Percentiles rank a stretch among this genome's conserved stretches.
Conservation (phyloP, 2,888 invertebrate species). For the Caenorhabditis uteleia region DNA sequence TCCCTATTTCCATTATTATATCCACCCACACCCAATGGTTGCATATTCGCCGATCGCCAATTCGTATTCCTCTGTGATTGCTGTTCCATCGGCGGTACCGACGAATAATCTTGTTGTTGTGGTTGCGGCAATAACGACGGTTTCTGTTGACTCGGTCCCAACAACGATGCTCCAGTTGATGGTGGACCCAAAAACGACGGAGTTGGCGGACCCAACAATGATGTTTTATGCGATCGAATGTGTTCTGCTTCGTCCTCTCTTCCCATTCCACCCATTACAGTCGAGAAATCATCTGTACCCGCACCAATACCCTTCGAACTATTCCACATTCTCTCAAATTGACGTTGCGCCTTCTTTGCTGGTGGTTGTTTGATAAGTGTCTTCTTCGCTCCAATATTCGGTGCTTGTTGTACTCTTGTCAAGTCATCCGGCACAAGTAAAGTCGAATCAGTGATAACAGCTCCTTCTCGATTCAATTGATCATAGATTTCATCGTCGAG, state of each 20-base stretch:
- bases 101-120: not conserved
- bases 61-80: no score
- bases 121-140: slow-evolving; percentile 15
- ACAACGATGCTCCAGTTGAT: slow-evolving; percentile 24
- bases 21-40: no score
- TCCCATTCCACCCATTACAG: slow-evolving; percentile 35
- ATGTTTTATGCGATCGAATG: not conserved
- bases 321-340: slow-evolving; percentile 69
- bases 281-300: slow-evolving; percentile 31
- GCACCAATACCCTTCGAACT: slow-evolving; percentile 41
- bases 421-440: slow-evolving; percentile 51
- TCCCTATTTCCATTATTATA: no score
- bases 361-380: slow-evolving; percentile 69
- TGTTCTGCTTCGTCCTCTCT: slow-evolving; percentile 16
- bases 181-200: slow-evolving; percentile 33
- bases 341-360: slow-evolving; percentile 66
- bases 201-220: not conserved
- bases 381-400: slow-evolving; percentile 49
- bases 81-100: not conserved
- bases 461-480: slow-evolving; percentile 7
- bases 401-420: slow-evolving; percentile 31
- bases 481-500: slow-evolving; percentile 88
- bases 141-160: slow-evolving; percentile 26
- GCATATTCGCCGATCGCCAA: no score
- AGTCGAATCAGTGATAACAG: slow-evolving; percentile 15